phyloP scores from a whole-genome alignment of 2,113 vertebrate genomes.

The Perca schrenkii region DNA sequence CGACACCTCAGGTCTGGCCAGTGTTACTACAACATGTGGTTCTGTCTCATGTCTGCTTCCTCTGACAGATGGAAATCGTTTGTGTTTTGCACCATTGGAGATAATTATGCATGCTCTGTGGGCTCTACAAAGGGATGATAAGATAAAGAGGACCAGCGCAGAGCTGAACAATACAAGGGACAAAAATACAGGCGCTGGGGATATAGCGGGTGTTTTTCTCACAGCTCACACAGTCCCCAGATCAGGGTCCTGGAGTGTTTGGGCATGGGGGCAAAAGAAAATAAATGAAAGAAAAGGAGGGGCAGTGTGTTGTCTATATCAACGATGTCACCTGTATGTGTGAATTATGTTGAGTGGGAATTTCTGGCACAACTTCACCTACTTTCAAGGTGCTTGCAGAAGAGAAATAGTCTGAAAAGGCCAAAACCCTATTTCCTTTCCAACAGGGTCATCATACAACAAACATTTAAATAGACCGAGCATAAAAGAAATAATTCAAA shows the following conservation, averaged over 20 bases:
- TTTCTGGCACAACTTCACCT: neutral
- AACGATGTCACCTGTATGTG: conserved; percentile 13
- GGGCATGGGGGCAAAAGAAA: conserved; percentile 1
- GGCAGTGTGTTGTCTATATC: neutral
- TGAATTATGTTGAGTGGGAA: neutral
- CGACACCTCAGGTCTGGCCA: conserved; percentile 51
- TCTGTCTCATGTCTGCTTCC: conserved; percentile 66
- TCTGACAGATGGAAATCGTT: conserved; percentile 64
- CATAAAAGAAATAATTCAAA: neutral
- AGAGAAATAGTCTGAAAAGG: neutral
- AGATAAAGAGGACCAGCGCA: conserved; percentile 45
- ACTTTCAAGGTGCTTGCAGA: neutral
- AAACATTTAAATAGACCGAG: neutral
- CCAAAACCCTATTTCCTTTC: neutral
- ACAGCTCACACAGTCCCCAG: neutral
- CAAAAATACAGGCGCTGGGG: conserved; percentile 19
- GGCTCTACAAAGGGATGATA: conserved; percentile 63
- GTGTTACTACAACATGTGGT: conserved; percentile 49
- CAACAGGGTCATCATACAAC: neutral
- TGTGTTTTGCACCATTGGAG: conserved; percentile 77
- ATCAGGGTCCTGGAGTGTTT: conserved; percentile 31
- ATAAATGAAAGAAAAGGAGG: neutral
- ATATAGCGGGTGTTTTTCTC: conserved; percentile 11
- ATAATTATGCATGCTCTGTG: conserved; percentile 68
- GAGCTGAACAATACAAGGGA: conserved; percentile 22